Conservation (phyloP, 2,888 invertebrate species). For the Parnassius mnemosyne region DNA sequence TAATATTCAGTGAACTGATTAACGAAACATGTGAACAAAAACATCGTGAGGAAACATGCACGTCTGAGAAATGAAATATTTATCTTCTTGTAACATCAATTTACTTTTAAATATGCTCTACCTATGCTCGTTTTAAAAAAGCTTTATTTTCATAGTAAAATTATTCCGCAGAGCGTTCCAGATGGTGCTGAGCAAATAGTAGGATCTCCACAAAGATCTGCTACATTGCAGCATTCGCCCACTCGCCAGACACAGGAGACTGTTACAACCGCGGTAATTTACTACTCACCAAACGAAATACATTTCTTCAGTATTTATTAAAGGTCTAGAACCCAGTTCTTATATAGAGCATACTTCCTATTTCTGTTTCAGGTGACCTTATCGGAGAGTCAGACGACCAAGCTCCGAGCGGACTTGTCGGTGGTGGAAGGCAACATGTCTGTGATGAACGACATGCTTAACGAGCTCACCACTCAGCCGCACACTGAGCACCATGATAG, state of each 20-base stretch:
- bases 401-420: conserved; percentile 94
- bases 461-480: conserved; percentile 92
- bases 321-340: conserved; percentile 18
- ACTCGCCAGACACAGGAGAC: conserved; percentile 47
- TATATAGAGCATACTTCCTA: too few relatives aligned
- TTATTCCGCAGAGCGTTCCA: conserved; percentile 59
- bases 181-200: conserved; percentile 56
- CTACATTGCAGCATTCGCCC: conserved; percentile 52
- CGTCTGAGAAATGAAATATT: too few relatives aligned
- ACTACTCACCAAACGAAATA: not conserved
- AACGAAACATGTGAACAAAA: too few relatives aligned
- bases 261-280: conserved; percentile 43
- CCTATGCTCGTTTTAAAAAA: too few relatives aligned
- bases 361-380: conserved; percentile 45
- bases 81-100: too few relatives aligned
- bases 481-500: conserved; percentile 91
- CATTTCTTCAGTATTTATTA: too few relatives aligned
- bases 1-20: too few relatives aligned
- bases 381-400: conserved; percentile 90
- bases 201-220: conserved; percentile 59
- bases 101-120: too few relatives aligned
- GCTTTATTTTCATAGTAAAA: not conserved
- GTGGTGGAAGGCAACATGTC: conserved; percentile 96
- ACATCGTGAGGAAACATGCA: too few relatives aligned
- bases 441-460: conserved; percentile 97